Evolutionary conservation across 2,888 invertebrate genomes (phyloP).

Genomic region (Aphrophora alni): DNA sequence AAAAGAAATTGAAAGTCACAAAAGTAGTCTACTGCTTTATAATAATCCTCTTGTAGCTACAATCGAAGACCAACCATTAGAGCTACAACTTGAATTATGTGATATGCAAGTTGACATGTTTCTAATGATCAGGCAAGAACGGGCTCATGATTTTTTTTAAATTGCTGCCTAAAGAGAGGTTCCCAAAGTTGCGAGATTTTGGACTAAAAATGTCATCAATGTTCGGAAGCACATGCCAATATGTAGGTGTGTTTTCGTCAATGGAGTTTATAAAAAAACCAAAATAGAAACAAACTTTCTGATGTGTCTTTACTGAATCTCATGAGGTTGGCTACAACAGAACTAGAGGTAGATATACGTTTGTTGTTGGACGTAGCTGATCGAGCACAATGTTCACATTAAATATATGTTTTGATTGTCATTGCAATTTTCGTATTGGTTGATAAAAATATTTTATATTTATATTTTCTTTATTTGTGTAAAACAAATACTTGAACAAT

Average conservation of each 20-base stretch:
- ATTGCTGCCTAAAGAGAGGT: background rate
- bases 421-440: background rate
- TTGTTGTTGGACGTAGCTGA: background rate
- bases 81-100: background rate
- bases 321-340: background rate
- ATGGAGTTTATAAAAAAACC: background rate
- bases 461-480: background rate
- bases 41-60: background rate
- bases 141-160: background rate
- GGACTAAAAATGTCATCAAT: background rate
- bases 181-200: background rate
- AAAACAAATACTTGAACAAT: background rate
- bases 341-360: background rate
- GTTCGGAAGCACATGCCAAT: background rate
- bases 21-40: background rate
- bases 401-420: background rate
- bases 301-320: too few species aligned
- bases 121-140: too few species aligned
- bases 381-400: background rate
- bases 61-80: background rate
- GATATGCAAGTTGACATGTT: background rate
- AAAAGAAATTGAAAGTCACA: background rate
- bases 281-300: too few species aligned
- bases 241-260: background rate
- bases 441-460: background rate